Evolutionary conservation across 2,113 vertebrate genomes (phyloP).

Genomic region (Aphyosemion australe): DNA sequence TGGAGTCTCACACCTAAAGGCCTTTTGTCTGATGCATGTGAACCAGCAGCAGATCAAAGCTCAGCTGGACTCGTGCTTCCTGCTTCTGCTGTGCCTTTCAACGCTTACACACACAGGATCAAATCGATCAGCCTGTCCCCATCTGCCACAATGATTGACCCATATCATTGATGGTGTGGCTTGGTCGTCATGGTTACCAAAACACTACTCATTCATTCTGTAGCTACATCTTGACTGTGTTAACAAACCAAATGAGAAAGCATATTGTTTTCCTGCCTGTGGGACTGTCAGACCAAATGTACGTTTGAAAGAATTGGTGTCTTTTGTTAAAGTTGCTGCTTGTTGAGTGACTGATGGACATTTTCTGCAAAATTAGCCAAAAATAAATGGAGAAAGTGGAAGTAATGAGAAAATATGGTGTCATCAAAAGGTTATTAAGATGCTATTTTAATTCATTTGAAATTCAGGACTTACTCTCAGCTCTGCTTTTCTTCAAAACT

Average conservation of each 20-base stretch:
- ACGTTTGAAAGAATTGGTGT: constrained; percentile 24
- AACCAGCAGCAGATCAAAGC: constrained; percentile 2
- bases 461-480: not conserved
- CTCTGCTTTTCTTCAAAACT: not conserved
- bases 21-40: not conserved
- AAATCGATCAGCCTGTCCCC: constrained; percentile 55
- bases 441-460: constrained; percentile 27
- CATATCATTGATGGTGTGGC: constrained; percentile 55
- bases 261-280: not conserved
- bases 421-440: constrained; percentile 9
- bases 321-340: no score
- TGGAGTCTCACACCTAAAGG: no score
- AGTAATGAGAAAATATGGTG: constrained; percentile 5
- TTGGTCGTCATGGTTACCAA: constrained; percentile 50
- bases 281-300: no score
- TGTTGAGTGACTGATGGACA: not conserved
- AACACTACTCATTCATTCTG: constrained; percentile 41
- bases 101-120: constrained; percentile 20
- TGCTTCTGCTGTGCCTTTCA: constrained; percentile 1
- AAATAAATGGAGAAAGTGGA: not conserved
- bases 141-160: constrained; percentile 42
- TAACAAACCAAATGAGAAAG: not conserved
- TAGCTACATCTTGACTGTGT: constrained; percentile 7
- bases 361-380: not conserved
- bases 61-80: constrained; percentile 2